Conservation (phyloP, 2,113 vertebrate genomes). For the Phalacrocorax brasilianus region DNA sequence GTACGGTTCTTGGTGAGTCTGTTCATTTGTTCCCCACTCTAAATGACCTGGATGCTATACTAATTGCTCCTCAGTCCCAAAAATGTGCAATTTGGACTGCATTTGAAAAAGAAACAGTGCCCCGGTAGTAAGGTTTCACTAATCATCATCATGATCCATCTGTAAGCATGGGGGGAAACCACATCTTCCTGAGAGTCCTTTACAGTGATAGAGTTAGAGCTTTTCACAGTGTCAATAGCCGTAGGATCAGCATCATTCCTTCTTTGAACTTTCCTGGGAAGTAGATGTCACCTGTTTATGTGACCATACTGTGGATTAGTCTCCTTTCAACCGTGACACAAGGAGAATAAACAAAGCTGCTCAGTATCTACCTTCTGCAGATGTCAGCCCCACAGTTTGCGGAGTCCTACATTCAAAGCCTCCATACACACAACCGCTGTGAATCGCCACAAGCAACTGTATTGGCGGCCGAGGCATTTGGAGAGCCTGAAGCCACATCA, state of each 20-base stretch:
- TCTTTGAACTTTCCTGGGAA: background rate
- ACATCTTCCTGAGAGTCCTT: background rate
- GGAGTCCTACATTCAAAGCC: background rate
- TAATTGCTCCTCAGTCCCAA: background rate
- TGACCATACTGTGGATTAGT: background rate
- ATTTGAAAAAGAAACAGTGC: background rate
- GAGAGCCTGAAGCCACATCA: background rate
- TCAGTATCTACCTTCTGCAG: background rate
- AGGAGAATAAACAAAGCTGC: background rate
- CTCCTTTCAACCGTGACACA: background rate
- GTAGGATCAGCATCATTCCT: background rate
- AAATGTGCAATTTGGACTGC: background rate
- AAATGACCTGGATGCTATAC: background rate
- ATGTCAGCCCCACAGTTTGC: background rate
- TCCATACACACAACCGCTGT: rapidly evolving
- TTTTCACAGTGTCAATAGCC: background rate
- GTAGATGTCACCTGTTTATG: background rate
- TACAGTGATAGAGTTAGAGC: too few species aligned
- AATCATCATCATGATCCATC: background rate
- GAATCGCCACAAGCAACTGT: background rate
- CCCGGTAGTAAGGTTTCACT: background rate
- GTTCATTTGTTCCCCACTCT: background rate
- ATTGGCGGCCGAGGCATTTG: background rate
- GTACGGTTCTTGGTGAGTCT: background rate
- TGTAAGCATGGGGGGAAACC: background rate